phyloP scores from a whole-genome alignment of 2,113 vertebrate species.

The Motacilla alba region DNA sequence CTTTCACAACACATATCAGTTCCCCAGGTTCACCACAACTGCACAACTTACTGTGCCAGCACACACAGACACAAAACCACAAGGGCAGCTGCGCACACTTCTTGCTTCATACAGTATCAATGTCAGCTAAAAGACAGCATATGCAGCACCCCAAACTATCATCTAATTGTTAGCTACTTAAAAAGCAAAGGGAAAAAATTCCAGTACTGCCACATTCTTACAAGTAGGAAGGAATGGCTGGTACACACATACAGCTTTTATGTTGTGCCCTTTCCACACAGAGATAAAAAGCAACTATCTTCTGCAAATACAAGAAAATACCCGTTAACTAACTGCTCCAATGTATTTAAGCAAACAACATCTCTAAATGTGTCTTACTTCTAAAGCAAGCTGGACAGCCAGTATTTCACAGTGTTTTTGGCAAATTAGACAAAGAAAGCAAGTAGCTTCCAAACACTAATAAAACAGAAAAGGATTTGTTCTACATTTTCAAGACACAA shows the following conservation, averaged over 20 bases:
- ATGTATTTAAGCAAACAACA: neutral
- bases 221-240: neutral
- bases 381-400: neutral
- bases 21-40: neutral
- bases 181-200: neutral
- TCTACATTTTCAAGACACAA: neutral
- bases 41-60: neutral
- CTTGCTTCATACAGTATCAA: neutral
- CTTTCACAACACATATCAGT: neutral
- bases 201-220: neutral
- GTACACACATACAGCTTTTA: neutral
- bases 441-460: neutral
- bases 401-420: neutral
- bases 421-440: neutral
- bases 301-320: neutral
- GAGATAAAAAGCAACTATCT: neutral
- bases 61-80: neutral
- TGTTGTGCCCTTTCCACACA: fast-evolving
- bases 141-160: neutral
- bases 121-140: neutral
- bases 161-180: neutral
- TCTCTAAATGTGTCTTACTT: neutral
- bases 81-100: neutral
- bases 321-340: neutral
- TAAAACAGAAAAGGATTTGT: neutral